Base-by-base conservation (phyloP, 2,113 vertebrate genomes). In the Illadopsis cleaveri region DNA sequence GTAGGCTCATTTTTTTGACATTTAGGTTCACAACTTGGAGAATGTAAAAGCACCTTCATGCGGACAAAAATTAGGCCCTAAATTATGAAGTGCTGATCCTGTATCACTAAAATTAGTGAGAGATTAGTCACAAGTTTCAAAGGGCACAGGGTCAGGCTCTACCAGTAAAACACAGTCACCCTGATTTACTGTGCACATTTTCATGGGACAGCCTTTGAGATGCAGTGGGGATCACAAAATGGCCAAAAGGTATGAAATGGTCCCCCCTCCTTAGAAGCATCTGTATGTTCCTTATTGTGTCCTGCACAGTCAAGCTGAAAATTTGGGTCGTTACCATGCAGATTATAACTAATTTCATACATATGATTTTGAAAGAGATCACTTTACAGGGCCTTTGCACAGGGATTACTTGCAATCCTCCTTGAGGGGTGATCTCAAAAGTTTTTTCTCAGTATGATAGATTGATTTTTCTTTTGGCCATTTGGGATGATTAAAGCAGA, bases 291-390 rank as follows among this genome's bases (percentile, higher is more conserved):
- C 97, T 95, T 97, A 97, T 60, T 78, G 61, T 97, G 95, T 91
- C 80, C 73, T 71, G 66, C 86, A 95, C 70, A 90, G 60, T 96
- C 95, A 96, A 89, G 89, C 91, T 95, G 96, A 94, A 97, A 96
- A 97, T 96, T 50, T 87, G 83, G 91, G 95, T 96, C 8, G 71
- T 97, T 97, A 96, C 96, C 96, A 97, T 97, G 97, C 97, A 97
- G 96, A 97, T 97, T 97, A 96, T 90, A 90, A 89, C 95, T 97
- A 97, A 97, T 97, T 97, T 97, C 97, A 97, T 97, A 97, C 97
- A 97, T 92, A 97, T 97, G 97, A 97, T 94, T 97, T 97, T 97
- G 96, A 97, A 97, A 94, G 96, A 97, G 97, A 97, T 98, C 96
- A 89, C 81, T 93, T 98, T 98, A 97, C 96, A 96, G 95, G 72